A percentile compares a stretch with the other conserved stretches of the same genome.
These are phyloP conservation scores for Agrilus cyanescens DNA, from an alignment of 2,888 invertebrate species.

Conservation along the genomic window DNA sequence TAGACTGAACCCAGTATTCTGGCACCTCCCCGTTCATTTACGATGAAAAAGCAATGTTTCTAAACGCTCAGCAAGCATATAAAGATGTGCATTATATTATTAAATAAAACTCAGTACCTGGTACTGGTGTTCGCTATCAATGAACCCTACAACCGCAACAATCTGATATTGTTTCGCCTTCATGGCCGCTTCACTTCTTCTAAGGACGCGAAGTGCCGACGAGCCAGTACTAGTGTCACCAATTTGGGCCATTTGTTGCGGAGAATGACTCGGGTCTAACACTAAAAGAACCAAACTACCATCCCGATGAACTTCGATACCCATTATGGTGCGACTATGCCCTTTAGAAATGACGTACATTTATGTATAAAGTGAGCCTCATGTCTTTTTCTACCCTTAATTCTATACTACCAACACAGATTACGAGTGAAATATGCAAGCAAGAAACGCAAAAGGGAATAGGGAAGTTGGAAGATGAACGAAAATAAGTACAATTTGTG, in stretches of 20 bases:
- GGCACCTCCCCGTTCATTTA: too few relatives aligned
- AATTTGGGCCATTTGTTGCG: slow-evolving; percentile 62
- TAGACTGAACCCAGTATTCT: too few relatives aligned
- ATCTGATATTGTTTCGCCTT: slow-evolving; percentile 80
- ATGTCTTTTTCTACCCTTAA: not conserved
- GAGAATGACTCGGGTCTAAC: slow-evolving; percentile 76
- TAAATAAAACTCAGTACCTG: slow-evolving; percentile 40
- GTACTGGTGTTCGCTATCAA: slow-evolving; percentile 61
- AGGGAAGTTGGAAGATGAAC: too few relatives aligned
- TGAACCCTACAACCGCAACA: slow-evolving; percentile 63
- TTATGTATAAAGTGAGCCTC: not conserved
- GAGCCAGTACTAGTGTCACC: slow-evolving; percentile 45
- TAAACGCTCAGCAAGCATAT: too few relatives aligned
- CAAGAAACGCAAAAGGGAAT: too few relatives aligned
- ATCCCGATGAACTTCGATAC: slow-evolving; percentile 65
- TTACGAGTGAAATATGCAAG: too few relatives aligned
- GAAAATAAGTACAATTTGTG: too few relatives aligned
- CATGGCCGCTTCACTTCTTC: slow-evolving; percentile 65
- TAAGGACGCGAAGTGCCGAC: slow-evolving; percentile 51
- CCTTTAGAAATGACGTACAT: slow-evolving; percentile 40
- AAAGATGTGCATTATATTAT: not conserved
- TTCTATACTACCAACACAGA: too few relatives aligned
- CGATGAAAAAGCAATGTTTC: too few relatives aligned
- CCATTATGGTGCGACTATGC: slow-evolving; percentile 82
- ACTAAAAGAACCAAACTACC: slow-evolving; percentile 57